These are phyloP conservation scores for Sapajus apella DNA, from an alignment of 2,113 vertebrate genomes.

Conservation along the genomic window DNA sequence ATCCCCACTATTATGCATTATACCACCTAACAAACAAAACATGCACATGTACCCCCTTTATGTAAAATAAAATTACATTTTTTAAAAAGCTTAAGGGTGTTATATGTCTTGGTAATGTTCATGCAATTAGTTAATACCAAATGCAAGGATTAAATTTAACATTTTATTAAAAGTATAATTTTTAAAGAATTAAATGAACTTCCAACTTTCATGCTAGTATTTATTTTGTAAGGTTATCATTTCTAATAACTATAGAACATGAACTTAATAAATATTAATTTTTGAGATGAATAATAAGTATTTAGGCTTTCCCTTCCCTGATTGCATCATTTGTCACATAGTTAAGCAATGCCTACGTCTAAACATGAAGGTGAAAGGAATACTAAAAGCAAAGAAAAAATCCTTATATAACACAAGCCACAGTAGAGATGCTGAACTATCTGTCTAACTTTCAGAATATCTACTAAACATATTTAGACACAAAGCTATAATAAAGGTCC, in stretches of 20 bases:
- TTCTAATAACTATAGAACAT: not conserved
- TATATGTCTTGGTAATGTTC: not conserved
- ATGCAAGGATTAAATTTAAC: not conserved
- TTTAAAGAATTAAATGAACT: not conserved
- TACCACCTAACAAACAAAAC: too few relatives aligned
- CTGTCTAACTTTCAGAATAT: not conserved
- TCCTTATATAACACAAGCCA: not conserved
- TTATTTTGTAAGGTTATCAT: not conserved
- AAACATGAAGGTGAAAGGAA: not conserved
- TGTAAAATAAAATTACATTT: too few relatives aligned
- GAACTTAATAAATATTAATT: not conserved
- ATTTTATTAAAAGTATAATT: not conserved
- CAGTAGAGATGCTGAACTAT: not conserved
- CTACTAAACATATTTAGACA: not conserved
- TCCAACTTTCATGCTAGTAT: not conserved
- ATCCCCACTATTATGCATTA: too few relatives aligned
- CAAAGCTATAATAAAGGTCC: not conserved
- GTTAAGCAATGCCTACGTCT: not conserved
- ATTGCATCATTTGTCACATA: not conserved
- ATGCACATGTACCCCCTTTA: too few relatives aligned
- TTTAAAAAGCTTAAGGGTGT: not conserved
- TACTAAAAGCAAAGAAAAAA: not conserved
- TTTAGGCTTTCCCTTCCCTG: not conserved
- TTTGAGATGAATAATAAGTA: not conserved
- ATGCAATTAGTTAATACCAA: not conserved